Conservation (phyloP, 2,888 invertebrate species). For the Prosapia bicincta region DNA sequence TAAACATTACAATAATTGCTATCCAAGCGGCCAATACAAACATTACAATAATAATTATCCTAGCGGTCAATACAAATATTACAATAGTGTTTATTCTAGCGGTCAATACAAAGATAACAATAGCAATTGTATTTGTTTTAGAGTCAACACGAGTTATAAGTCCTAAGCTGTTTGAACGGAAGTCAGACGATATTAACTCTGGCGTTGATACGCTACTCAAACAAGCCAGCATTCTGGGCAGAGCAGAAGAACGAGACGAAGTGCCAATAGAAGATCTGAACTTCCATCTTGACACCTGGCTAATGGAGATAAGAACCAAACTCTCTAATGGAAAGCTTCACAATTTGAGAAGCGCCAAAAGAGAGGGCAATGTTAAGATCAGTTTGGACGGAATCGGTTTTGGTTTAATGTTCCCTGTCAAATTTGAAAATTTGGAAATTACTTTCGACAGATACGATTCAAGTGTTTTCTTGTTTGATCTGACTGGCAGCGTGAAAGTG, state of each 20-base stretch:
- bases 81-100: no score
- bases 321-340: neutral
- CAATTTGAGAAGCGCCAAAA: neutral
- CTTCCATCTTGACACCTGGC: neutral
- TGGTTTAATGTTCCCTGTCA: neutral
- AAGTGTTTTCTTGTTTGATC: neutral
- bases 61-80: no score
- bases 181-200: neutral
- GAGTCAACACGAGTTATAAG: neutral
- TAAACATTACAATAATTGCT: no score
- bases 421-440: neutral
- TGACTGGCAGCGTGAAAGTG: neutral
- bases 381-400: neutral
- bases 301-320: neutral
- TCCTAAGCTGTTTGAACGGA: neutral
- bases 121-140: no score
- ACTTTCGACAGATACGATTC: neutral
- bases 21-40: no score
- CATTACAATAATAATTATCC: no score
- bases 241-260: neutral
- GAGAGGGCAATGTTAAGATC: neutral
- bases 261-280: neutral
- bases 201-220: neutral
- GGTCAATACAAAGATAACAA: no score
- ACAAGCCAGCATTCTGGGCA: neutral